These are phyloP conservation scores for Eupithecia subfuscata DNA, from an alignment of 2,888 invertebrate species.

Conservation along the genomic window DNA sequence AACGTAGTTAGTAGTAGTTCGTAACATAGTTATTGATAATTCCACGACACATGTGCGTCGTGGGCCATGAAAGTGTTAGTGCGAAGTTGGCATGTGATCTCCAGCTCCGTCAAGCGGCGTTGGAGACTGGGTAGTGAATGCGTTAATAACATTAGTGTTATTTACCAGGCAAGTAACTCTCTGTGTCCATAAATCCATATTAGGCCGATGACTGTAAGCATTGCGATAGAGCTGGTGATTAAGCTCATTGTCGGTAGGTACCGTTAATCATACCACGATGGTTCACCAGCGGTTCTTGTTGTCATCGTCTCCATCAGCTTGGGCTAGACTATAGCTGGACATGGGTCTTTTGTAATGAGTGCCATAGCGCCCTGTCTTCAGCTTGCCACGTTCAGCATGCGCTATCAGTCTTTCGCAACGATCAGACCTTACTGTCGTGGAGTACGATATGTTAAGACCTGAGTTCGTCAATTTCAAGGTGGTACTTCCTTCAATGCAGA, in stretches of 20 bases:
- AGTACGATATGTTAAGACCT: no score
- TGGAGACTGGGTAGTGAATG: background rate
- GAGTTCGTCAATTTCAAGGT: background rate
- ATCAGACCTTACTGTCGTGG: no score
- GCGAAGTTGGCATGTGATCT: background rate
- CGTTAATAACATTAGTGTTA: background rate
- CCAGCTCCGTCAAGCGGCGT: background rate
- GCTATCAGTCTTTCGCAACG: background rate
- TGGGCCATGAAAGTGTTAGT: background rate
- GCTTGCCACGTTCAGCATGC: background rate
- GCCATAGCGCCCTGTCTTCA: background rate
- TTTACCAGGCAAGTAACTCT: background rate
- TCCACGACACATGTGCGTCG: no score
- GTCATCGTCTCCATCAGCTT: background rate
- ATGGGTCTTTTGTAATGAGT: background rate
- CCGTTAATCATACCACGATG: background rate
- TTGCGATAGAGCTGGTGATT: slow-evolving; percentile 23
- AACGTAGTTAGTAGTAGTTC: background rate
- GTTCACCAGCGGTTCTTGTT: background rate
- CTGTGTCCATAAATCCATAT: slow-evolving; percentile 8
- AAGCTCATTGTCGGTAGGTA: slow-evolving; percentile 16
- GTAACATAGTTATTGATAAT: background rate
- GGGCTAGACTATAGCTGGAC: background rate
- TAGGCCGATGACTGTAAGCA: slow-evolving; percentile 4
- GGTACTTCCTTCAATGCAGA: background rate